phyloP scores from a whole-genome alignment of 30 jellyfish, hydroid and myxozoan genomes.

The Aurelia sp. region DNA sequence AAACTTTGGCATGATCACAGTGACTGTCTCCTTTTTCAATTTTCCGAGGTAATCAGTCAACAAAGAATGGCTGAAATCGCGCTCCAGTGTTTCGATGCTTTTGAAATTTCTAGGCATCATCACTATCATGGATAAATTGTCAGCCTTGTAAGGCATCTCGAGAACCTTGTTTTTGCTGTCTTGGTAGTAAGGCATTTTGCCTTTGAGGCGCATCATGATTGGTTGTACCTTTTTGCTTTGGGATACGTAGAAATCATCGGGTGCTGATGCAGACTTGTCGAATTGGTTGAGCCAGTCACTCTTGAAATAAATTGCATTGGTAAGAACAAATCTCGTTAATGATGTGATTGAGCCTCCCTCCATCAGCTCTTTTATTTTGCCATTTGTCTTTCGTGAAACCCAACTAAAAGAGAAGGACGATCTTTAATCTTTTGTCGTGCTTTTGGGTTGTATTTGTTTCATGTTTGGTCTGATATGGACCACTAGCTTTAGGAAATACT shows the following conservation, averaged over 20 bases:
- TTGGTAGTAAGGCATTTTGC: slow-evolving; percentile 16
- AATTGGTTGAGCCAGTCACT: slow-evolving; percentile 64
- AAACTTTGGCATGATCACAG: slow-evolving; percentile 56
- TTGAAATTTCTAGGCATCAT: slow-evolving; percentile 37
- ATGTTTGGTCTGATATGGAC: too few species aligned
- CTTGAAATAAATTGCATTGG: slow-evolving; percentile 74
- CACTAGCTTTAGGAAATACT: too few species aligned
- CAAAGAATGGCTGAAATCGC: slow-evolving; percentile 10
- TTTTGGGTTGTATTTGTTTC: too few species aligned
- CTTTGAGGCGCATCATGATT: slow-evolving; percentile 38
- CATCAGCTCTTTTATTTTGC: slow-evolving; percentile 54
- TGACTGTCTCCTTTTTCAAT: slow-evolving; percentile 19
- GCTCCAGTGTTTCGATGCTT: slow-evolving; percentile 43
- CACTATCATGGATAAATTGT: slow-evolving; percentile 47
- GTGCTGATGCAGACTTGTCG: slow-evolving; percentile 19
- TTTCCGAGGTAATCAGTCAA: slow-evolving; percentile 13
- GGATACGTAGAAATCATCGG: slow-evolving; percentile 31
- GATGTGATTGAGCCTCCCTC: slow-evolving; percentile 39
- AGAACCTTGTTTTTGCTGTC: slow-evolving; percentile 44
- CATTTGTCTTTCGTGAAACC: slow-evolving; percentile 59
- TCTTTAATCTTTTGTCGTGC: too few species aligned
- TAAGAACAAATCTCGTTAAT: slow-evolving; percentile 54
- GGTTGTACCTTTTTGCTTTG: slow-evolving; percentile 23
- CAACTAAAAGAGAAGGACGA: slow-evolving; percentile 3
- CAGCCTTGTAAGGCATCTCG: slow-evolving; percentile 68